Evolutionary conservation across 2,888 invertebrate species (phyloP), one percentile per base, ranked within the genome.

Genomic region (Thera britannica): DNA sequence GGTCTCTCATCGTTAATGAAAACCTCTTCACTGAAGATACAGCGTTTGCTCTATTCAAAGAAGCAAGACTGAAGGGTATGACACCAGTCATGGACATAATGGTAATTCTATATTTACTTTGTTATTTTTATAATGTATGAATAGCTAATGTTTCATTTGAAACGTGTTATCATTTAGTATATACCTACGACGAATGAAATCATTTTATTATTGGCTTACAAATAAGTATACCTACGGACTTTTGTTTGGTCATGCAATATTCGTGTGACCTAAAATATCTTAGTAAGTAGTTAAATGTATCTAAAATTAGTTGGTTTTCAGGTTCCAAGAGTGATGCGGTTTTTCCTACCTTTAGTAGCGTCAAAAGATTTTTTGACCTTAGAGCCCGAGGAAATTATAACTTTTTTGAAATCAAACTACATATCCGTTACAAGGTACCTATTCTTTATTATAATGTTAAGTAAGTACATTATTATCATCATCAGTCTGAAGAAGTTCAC

Each of bases 281-380:
- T 41, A 41, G 41, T 7, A 41, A 23, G 23, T 23, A 23, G 23
- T 23, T 23, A 7, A 3, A 7, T 41, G 41, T 41, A 6, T 41
- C 41, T 41, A 6, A 41, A 41, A 4, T 46, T 52, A 34, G 6
- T 12, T 34, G 7, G 38, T 9, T 75, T 72, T n/a, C 72, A 93
- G 93, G 86, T 97, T 2, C 96, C 96, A 0, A 94, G 97, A 60
- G 95, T 97, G 11, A 96, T 96, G 90, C 94, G 95, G 71, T 97
- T 97, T 84, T 97, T 97, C 83, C 85, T 97, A 12, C 96, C 96
- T 67, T 88, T 97, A 12, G 97, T 97, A 41, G 96, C 97, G 49
- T 96, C 96, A 0, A 95, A 94, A 75, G 96, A 97, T 80, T 97
- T 96, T 85, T 86, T 97, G 1, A 94, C 95, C 63, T 84, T 97